Base-by-base conservation (phyloP, 2,888 invertebrate species). In the Bellardia pandia region DNA sequence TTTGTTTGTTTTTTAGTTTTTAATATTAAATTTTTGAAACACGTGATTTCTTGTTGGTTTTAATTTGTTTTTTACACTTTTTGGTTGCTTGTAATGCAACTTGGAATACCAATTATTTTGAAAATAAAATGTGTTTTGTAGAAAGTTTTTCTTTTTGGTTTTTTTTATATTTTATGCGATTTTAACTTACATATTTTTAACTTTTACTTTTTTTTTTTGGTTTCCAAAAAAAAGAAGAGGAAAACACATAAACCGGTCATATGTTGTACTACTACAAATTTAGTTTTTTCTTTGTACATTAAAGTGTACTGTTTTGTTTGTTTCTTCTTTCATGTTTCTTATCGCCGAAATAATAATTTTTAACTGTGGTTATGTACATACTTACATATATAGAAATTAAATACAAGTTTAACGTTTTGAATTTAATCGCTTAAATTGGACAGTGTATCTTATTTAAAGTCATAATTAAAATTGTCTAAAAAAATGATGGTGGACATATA, bases 171-270 rank as follows among this genome's bases (percentile, higher is more conserved):
- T 74, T 79, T 40, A 51, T 78, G 58, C 78, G 4, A 77, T 72
- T 71, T 71, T 30, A 58, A 69, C 42, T 60, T 53, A 66, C 30
- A 53, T 45, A 30, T 53, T 62, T 60, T 58, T 66, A 84, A 80
- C 86, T 86, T 84, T 86, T 86, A 86, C 86, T 81, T 86, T 79
- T 23, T 23, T 23, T 23, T 69, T 37, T 53, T 62, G 42, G 14
- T 66, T 78, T 48, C 16, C 37, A 48, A n/a, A 9, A 13, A 13
- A 76, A 58, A 68, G 30, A 56, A 62, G 37, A 62, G 62, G 64
- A 64, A 64, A 53, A 45, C n/a, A 48, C 45, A 53, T 45, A 81
- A 81, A 75, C 66, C 58, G 68, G 66, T 81, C 45, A 58, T 58
- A 77, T 45, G 16, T 80, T 71, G 37, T 64, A 84, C 37, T 64